Percentiles rank a stretch among this genome's conserved stretches.
Evolutionary conservation across 2,797 vertebrate genomes (phyloP).

Genomic region (Eremophila alpestris): DNA sequence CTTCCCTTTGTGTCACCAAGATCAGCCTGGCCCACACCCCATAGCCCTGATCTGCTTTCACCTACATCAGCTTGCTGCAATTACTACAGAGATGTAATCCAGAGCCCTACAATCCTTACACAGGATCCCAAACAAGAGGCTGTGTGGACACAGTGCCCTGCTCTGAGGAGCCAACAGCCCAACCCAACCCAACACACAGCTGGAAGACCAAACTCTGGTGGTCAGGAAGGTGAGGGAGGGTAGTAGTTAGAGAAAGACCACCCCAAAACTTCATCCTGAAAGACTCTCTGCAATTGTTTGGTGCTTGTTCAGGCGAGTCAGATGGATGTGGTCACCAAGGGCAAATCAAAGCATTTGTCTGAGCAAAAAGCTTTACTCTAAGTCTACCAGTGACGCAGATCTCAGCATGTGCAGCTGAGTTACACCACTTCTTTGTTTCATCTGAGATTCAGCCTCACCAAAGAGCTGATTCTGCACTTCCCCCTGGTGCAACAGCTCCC

Average conservation of each 20-base stretch:
- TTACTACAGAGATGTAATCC: not conserved
- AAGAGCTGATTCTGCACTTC: not conserved
- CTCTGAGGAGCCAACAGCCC: not conserved
- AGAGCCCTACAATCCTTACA: not conserved
- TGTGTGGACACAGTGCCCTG: not conserved
- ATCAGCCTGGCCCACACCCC: not conserved
- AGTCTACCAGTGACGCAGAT: not conserved
- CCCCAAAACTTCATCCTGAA: not conserved
- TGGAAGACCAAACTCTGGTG: not conserved
- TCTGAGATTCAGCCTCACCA: not conserved
- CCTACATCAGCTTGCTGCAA: not conserved
- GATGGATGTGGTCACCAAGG: not conserved
- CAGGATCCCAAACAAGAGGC: not conserved
- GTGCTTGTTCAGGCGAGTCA: not conserved
- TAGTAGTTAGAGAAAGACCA: not conserved
- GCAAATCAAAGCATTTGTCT: not conserved
- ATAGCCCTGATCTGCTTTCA: not conserved
- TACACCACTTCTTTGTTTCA: not conserved
- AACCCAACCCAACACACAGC: fast-evolving
- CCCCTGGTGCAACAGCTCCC: not conserved
- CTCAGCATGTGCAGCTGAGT: not conserved
- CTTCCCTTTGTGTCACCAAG: not conserved
- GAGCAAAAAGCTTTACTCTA: not conserved
- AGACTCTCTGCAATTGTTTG: not conserved
- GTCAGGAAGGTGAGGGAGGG: not conserved